Percentiles rank a stretch among this genome's conserved stretches.
Conservation (phyloP, 2,888 invertebrate species). For the Nasonovia ribisnigri region DNA sequence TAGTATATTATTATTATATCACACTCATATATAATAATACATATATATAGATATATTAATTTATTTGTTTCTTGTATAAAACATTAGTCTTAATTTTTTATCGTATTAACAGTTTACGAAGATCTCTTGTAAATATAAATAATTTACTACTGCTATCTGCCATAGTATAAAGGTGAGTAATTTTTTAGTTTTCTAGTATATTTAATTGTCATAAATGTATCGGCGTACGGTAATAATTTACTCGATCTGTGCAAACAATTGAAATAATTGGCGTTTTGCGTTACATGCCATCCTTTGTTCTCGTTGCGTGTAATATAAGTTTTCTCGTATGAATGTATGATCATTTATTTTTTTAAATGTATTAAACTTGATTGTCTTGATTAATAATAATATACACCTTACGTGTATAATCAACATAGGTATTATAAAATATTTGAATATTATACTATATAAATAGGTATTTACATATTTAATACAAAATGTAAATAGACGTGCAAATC, state of each 20-base stretch:
- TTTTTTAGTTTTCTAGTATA: not conserved
- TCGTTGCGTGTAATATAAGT: not conserved
- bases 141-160: constrained; percentile 6
- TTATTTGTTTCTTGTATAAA: constrained; percentile 24
- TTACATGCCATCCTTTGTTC: not conserved
- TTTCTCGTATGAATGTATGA: not conserved
- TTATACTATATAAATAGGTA: not conserved
- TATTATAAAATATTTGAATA: not conserved
- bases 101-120: constrained; percentile 41
- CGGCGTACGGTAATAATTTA: not conserved
- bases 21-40: not conserved
- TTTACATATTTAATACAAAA: not conserved
- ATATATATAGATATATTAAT: constrained; percentile 24
- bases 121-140: constrained; percentile 56
- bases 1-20: constrained; percentile 11
- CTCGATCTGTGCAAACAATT: not conserved
- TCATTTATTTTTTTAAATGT: not conserved
- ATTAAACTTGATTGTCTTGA: not conserved
- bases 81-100: not conserved
- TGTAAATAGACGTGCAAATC: not conserved
- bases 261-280: constrained; percentile 28
- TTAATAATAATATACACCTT: not conserved
- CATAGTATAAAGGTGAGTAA: constrained; percentile 55
- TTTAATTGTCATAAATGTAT: not conserved
- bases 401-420: not conserved